A percentile compares a stretch with the other conserved stretches of the same genome.
phyloP scores from a whole-genome alignment of 1,140 invertebrate genomes.

The Ylistrum balloti region DNA sequence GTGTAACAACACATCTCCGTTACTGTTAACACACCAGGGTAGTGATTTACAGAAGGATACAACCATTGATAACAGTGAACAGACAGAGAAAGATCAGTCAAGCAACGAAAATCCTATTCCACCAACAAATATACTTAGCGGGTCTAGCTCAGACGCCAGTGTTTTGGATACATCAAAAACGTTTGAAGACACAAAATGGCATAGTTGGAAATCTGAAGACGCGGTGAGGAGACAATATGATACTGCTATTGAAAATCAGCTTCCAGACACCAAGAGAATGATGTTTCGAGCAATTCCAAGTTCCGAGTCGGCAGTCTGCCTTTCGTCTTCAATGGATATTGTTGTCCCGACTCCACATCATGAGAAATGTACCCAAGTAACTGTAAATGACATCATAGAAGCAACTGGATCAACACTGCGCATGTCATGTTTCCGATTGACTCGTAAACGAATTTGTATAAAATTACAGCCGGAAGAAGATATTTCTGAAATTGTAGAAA shows the following conservation, averaged over 20 bases:
- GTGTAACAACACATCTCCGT: background rate
- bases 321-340: background rate
- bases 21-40: background rate
- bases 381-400: background rate
- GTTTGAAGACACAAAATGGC: background rate
- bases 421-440: background rate
- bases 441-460: background rate
- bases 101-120: background rate
- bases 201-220: background rate
- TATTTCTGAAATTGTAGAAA: background rate
- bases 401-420: slow-evolving; percentile 2
- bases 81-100: background rate
- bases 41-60: background rate
- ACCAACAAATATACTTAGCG: background rate
- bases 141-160: background rate
- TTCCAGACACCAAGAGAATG: background rate
- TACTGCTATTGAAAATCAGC: background rate
- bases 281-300: background rate
- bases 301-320: background rate
- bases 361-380: background rate
- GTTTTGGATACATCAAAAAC: background rate
- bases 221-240: background rate
- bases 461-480: background rate
- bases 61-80: background rate
- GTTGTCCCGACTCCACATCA: background rate